Evolutionary conservation across 2,797 vertebrate species (phyloP), one percentile per base, ranked within the genome.

Genomic region (Pipistrellus nathusii): DNA sequence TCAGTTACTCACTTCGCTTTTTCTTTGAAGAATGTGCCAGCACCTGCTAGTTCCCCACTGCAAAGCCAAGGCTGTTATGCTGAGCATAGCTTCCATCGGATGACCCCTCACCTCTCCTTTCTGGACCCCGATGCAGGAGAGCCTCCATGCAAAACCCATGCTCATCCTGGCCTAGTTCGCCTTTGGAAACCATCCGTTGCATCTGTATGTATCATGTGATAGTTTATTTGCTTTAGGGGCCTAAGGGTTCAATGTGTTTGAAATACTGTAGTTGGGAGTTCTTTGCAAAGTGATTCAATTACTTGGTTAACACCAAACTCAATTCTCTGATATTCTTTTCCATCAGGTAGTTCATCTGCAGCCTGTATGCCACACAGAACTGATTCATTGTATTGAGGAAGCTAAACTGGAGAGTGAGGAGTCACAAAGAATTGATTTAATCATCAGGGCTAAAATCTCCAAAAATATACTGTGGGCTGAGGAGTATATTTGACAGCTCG

Each of bases 391-490:
- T 48, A 48, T 48, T 10, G 46, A 14, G 46, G 46, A 48, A 48
- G 46, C 99, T 99, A 99, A 95, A 99, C 99, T 97, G 99, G 99
- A 98, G 99, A 99, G 94, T 99, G 99, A 97, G 99, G 99, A 96
- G 99, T 99, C 98, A 99, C 99, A 98, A 99, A 99, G 98, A 99
- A 99, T 96, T 99, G 99, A 98, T 99, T 99, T 98, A 99, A 99
- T 97, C 99, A 98, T 99, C 99, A 96, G 99, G 99, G 98, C 99
- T 99, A 99, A 99, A 99, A 97, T 99, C 99, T 98, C 99, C 99
- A 96, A 99, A 99, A 98, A 99, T 99, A 98, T 99, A 99, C 99
- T 99, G 98, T 15, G 10, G 44, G 9, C 44, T 44, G 44, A 44
- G 44, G 8, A 44, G 2, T 44, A 44, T 44, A 44, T 44, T 44